Evolutionary conservation across 2,888 invertebrate species (phyloP).

Genomic region (Papilio elwesi): DNA sequence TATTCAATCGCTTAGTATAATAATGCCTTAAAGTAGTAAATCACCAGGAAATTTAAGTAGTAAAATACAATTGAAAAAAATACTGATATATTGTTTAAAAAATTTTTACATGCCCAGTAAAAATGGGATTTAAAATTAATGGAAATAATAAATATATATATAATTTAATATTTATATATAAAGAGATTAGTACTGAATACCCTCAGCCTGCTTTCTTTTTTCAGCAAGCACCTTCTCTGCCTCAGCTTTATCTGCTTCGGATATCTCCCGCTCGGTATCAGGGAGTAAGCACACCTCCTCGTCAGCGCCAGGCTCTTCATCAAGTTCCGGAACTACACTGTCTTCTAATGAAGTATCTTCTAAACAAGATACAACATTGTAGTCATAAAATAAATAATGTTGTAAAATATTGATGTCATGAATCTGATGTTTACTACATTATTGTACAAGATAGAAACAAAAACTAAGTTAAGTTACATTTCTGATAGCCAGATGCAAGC

Average conservation of each 20-base stretch:
- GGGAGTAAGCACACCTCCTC: conserved; percentile 88
- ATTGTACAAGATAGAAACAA: background rate
- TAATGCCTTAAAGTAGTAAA: background rate
- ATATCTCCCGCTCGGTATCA: conserved; percentile 87
- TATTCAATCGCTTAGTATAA: background rate
- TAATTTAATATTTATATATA: background rate
- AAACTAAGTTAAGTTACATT: background rate
- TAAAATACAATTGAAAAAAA: too few species aligned
- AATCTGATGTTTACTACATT: background rate
- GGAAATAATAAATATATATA: background rate
- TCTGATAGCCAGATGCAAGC: too few species aligned
- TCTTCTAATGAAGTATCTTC: conserved; percentile 50
- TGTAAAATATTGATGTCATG: background rate
- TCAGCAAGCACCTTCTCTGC: conserved; percentile 80
- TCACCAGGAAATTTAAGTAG: too few species aligned
- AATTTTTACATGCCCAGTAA: too few species aligned
- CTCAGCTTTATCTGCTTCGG: conserved; percentile 87
- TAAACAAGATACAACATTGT: background rate
- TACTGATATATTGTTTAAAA: too few species aligned
- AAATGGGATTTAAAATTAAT: background rate
- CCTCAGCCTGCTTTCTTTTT: conserved; percentile 72
- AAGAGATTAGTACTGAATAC: conserved; percentile 42
- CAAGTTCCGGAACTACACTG: conserved; percentile 61
- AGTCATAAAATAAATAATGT: background rate
- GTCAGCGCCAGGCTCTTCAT: conserved; percentile 86